Percentiles rank a stretch among this genome's conserved stretches.
Conservation (phyloP, 1,140 invertebrate species). For the Pomacea maculata region DNA sequence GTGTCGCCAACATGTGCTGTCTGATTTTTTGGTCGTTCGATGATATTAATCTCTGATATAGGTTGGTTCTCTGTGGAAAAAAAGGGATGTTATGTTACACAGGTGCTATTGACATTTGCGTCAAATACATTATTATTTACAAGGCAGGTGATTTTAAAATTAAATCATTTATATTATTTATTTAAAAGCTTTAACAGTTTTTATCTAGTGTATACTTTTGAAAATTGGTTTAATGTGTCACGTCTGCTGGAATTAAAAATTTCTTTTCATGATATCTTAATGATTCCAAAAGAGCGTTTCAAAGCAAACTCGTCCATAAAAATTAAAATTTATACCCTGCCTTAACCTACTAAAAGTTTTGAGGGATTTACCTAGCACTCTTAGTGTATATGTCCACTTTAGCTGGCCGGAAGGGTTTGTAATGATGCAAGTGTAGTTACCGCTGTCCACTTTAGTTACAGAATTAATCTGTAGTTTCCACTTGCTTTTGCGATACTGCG, state of each 20-base stretch:
- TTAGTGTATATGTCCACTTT: slow-evolving; percentile 20
- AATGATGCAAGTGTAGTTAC: slow-evolving; percentile 25
- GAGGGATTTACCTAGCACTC: slow-evolving; percentile 15
- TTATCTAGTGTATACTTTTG: too few relatives aligned
- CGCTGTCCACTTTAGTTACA: slow-evolving; percentile 20
- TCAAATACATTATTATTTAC: too few relatives aligned
- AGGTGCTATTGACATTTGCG: neutral
- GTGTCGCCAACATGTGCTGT: slow-evolving; percentile 36
- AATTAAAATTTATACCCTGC: too few relatives aligned
- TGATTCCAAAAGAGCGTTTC: too few relatives aligned
- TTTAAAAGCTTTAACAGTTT: too few relatives aligned
- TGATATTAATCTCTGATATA: slow-evolving; percentile 25
- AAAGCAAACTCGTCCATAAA: too few relatives aligned
- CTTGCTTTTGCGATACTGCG: slow-evolving; percentile 22
- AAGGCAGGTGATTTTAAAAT: too few relatives aligned
- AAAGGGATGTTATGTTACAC: neutral
- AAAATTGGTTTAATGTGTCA: too few relatives aligned
- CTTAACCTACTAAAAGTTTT: too few relatives aligned
- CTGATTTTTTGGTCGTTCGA: slow-evolving; percentile 29
- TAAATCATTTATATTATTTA: too few relatives aligned
- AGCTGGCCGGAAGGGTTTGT: slow-evolving; percentile 12
- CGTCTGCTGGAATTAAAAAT: too few relatives aligned
- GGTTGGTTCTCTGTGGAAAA: slow-evolving; percentile 24
- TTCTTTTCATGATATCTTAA: too few relatives aligned
- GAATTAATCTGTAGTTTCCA: slow-evolving; percentile 16